Evolutionary conservation across 2,797 vertebrate species (phyloP).

Genomic region (Sebastes miniatus): DNA sequence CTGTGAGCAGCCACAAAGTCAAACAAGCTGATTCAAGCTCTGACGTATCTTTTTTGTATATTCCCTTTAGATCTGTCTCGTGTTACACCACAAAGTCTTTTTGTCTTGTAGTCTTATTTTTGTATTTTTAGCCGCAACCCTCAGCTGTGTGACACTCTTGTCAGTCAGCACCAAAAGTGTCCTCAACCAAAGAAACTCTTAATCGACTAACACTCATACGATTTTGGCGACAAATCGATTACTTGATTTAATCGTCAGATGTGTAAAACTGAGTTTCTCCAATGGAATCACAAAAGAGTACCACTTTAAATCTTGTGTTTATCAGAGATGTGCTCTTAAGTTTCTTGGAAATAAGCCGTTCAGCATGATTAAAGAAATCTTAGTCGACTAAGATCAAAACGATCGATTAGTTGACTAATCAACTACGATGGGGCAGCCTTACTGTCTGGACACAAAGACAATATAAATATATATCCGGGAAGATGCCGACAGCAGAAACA

Average conservation of each 20-base stretch:
- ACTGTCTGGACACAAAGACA: background rate
- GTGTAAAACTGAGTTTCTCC: background rate
- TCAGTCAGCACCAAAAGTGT: background rate
- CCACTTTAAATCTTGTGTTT: background rate
- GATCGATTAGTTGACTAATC: background rate
- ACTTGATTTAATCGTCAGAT: background rate
- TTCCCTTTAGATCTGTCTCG: background rate
- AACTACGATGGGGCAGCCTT: background rate
- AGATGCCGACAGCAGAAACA: too few species aligned
- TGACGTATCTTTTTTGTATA: background rate
- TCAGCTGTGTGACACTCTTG: background rate
- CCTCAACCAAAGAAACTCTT: background rate
- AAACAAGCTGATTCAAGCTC: slow-evolving; percentile 34
- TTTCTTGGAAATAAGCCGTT: background rate
- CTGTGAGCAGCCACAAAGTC: slow-evolving; percentile 34
- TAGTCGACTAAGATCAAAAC: background rate
- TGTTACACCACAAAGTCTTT: background rate
- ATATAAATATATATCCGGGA: background rate
- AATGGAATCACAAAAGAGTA: background rate
- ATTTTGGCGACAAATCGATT: background rate
- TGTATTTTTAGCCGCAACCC: background rate
- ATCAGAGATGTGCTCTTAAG: background rate
- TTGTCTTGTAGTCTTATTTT: background rate
- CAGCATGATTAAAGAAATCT: background rate
- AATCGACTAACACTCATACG: background rate